Evolutionary conservation across 2,888 invertebrate genomes (phyloP), one percentile per base, ranked within the genome.

Genomic region (Melipona bicolor): DNA sequence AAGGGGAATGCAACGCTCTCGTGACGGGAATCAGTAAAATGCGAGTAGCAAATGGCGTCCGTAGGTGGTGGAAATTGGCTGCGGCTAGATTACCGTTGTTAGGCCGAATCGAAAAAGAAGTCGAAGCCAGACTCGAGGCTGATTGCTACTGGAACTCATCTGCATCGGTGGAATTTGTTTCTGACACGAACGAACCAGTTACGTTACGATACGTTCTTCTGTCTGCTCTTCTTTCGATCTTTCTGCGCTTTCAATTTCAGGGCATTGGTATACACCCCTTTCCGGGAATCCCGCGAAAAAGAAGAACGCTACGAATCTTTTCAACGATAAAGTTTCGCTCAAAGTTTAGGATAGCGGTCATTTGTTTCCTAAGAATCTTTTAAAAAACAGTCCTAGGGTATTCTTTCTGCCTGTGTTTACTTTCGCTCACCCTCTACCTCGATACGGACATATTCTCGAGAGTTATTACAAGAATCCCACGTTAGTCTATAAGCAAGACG

Each of bases 21-120:
- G 94, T 94, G 94, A 92, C 91, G 90, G 84, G 89, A 83, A 69
- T 81, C 93, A 92, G 90, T 94, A 92, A 94, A 93, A 92, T 90
- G 83, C 86, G 74, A 91, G 91, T 90, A 91, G 92, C 92, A 93
- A 93, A 93, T 93, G 92, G 92, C 91, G 52, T 90, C 91, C 86
- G 86, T 80, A 86, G 88, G 89, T 90, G 87, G 87, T 85, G 79
- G 86, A 77, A 88, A 85, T 87, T 78, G 87, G 75, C 71, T 64
- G 81, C 79, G 80, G 77, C 87, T 88, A 90, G 91, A 93, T 93
- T 92, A 88, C 91, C 84, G 77, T 84, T 88, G 87, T 88, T 84
- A 61, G 73, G 67, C 52, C 67, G 79, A 69, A 87, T 85, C 86
- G 89, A 74, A 81, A 77, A 82, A 72, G 77, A 62, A 52, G 64